phyloP scores from a whole-genome alignment of 2,797 vertebrate genomes.

The Xenopus petersii region DNA sequence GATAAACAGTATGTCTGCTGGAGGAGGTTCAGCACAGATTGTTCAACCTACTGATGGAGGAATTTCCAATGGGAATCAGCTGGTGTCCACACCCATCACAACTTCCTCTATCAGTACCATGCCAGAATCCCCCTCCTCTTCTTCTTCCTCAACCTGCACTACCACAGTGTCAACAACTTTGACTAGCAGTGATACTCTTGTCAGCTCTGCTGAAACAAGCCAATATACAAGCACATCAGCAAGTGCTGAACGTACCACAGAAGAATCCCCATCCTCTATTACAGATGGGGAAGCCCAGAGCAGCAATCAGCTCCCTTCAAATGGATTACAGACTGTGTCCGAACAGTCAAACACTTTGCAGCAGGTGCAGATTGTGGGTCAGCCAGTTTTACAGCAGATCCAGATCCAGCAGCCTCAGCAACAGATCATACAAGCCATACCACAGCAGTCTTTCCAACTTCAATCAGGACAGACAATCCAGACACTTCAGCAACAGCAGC shows the following conservation, averaged over 20 bases:
- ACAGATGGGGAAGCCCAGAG: constrained; percentile 67
- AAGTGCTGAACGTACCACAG: constrained; percentile 67
- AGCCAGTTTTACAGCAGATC: constrained; percentile 91
- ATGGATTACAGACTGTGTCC: constrained; percentile 81
- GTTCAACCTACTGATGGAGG: constrained; percentile 84
- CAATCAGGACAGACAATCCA: constrained; percentile 89
- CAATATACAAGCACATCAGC: constrained; percentile 71
- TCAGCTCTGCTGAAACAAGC: constrained; percentile 74
- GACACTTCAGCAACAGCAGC: constrained; percentile 84
- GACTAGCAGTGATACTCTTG: constrained; percentile 72
- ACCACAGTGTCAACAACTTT: constrained; percentile 69
- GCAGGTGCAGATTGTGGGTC: constrained; percentile 93
- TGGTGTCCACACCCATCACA: constrained; percentile 78
- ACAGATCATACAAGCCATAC: constrained; percentile 80
- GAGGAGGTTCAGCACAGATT: constrained; percentile 82
- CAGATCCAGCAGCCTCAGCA: constrained; percentile 84
- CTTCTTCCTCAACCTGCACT: constrained; percentile 69
- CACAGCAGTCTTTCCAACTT: constrained; percentile 83
- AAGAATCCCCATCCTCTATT: constrained; percentile 66
- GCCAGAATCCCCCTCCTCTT: constrained; percentile 72
- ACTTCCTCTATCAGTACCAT: constrained; percentile 69
- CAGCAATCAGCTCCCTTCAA: constrained; percentile 80
- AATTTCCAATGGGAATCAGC: constrained; percentile 87
- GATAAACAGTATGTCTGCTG: constrained; percentile 83
- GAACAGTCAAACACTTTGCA: constrained; percentile 84